Evolutionary conservation across 2,113 vertebrate species (phyloP).

Genomic region (Festucalex cinctus): DNA sequence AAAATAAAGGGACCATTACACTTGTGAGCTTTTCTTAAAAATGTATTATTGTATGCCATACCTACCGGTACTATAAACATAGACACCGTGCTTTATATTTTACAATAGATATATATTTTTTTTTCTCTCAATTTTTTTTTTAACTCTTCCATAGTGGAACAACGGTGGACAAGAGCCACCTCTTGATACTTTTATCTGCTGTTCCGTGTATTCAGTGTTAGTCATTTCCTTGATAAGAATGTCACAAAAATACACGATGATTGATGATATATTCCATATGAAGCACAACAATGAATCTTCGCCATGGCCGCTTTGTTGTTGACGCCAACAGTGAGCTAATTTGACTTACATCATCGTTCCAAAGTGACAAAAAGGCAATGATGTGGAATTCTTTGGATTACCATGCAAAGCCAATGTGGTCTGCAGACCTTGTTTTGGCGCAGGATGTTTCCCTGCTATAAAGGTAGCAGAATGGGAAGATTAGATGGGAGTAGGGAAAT

Average conservation of each 20-base stretch:
- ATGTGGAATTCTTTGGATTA: background rate
- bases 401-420: slow-evolving; percentile 4
- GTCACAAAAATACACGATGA: background rate
- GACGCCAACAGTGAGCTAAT: background rate
- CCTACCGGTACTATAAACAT: too few relatives aligned
- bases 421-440: background rate
- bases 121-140: too few relatives aligned
- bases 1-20: too few relatives aligned
- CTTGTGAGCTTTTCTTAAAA: too few relatives aligned
- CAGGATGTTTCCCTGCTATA: slow-evolving; percentile 10
- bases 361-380: slow-evolving; percentile 7
- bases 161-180: background rate
- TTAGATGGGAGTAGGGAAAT: background rate
- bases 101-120: too few relatives aligned
- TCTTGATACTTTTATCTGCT: too few relatives aligned
- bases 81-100: background rate
- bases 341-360: background rate
- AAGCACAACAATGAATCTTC: background rate
- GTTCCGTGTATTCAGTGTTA: background rate
- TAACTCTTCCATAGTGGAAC: background rate
- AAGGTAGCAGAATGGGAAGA: background rate
- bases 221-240: background rate
- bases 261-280: slow-evolving; percentile 2
- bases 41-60: too few relatives aligned
- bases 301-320: background rate